These are phyloP conservation scores for Silurus meridionalis DNA, from an alignment of 2,113 vertebrate species.

Conservation along the genomic window DNA sequence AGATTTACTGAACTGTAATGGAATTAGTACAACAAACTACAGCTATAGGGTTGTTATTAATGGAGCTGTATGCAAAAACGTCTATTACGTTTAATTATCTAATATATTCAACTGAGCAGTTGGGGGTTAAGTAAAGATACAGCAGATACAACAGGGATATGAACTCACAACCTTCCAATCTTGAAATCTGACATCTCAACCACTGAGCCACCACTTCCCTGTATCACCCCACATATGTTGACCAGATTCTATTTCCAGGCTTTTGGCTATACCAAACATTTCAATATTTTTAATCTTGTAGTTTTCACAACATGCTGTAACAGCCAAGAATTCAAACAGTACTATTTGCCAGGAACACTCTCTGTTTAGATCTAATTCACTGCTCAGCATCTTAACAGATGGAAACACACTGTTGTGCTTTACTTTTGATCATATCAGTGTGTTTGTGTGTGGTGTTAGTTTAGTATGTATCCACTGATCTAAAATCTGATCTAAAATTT, in stretches of 20 bases:
- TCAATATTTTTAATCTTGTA: slow-evolving; percentile 31
- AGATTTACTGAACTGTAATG: not conserved
- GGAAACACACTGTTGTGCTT: slow-evolving; percentile 34
- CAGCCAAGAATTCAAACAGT: slow-evolving; percentile 27
- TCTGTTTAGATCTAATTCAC: slow-evolving; percentile 16
- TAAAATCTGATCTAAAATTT: slow-evolving; percentile 6
- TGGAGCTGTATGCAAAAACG: not conserved
- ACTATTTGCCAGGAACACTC: slow-evolving; percentile 19
- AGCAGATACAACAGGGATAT: too few relatives aligned
- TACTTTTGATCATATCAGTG: slow-evolving; percentile 16
- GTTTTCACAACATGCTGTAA: slow-evolving; percentile 22
- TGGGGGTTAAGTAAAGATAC: too few relatives aligned
- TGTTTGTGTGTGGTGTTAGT: not conserved
- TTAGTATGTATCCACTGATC: slow-evolving; percentile 7
- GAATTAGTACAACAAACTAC: not conserved
- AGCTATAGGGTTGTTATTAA: not conserved
- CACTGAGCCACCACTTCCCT: too few relatives aligned
- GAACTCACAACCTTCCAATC: too few relatives aligned
- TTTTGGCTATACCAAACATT: not conserved
- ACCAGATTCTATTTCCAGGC: not conserved
- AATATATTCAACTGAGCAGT: too few relatives aligned
- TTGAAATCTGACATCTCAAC: too few relatives aligned
- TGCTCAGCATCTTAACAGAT: slow-evolving; percentile 45
- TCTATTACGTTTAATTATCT: too few relatives aligned
- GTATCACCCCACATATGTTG: not conserved